Evolutionary conservation across 2,888 invertebrate genomes (phyloP).

Genomic region (Protophormia terraenovae): DNA sequence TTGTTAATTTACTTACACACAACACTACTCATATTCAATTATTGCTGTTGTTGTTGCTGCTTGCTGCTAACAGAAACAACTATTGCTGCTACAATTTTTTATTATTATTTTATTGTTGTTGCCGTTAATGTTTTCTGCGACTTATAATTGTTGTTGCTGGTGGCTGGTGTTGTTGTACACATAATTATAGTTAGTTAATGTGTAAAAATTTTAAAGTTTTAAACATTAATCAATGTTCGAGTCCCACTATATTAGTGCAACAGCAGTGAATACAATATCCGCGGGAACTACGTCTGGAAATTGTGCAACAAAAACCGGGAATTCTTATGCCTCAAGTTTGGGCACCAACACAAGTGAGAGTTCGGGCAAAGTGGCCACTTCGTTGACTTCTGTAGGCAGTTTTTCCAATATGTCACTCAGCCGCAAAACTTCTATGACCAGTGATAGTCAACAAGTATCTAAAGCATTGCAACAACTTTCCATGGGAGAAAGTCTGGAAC

Average conservation of each 20-base stretch:
- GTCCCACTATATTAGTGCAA: slow-evolving; percentile 68
- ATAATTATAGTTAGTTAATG: not conserved
- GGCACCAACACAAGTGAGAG: slow-evolving; percentile 36
- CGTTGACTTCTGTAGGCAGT: slow-evolving; percentile 34
- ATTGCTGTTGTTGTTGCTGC: slow-evolving; percentile 20
- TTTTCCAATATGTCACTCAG: slow-evolving; percentile 58
- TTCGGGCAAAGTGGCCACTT: slow-evolving; percentile 13
- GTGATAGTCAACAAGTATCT: slow-evolving; percentile 69
- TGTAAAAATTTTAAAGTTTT: slow-evolving; percentile 31
- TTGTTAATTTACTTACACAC: slow-evolving; percentile 51
- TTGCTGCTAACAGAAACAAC: not conserved
- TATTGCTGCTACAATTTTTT: not conserved
- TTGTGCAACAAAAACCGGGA: not conserved
- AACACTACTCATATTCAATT: not conserved
- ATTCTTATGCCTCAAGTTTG: slow-evolving; percentile 18
- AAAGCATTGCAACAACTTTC: slow-evolving; percentile 69
- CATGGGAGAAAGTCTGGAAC: slow-evolving; percentile 67
- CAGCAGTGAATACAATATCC: slow-evolving; percentile 35
- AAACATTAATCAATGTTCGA: slow-evolving; percentile 70
- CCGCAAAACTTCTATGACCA: slow-evolving; percentile 72
- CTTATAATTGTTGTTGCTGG: slow-evolving; percentile 16
- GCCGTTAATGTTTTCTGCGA: slow-evolving; percentile 12
- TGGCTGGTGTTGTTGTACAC: slow-evolving; percentile 1
- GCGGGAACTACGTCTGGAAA: not conserved
- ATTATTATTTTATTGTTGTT: slow-evolving; percentile 29